Evolutionary conservation across 1,140 invertebrate genomes (phyloP), one percentile per base, ranked within the genome.

Genomic region (Pollicipes pollicipes): DNA sequence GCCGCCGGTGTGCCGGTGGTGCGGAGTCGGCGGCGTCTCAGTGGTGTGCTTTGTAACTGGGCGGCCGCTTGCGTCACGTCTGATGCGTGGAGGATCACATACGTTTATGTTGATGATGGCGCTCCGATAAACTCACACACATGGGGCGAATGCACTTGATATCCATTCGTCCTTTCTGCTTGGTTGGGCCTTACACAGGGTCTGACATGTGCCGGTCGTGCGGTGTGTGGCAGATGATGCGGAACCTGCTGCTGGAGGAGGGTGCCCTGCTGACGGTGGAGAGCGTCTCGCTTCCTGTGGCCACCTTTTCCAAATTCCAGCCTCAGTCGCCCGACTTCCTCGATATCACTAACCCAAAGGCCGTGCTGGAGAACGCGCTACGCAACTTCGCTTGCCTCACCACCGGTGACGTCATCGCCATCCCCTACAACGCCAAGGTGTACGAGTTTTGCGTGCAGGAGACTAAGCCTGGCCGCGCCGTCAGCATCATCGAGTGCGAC

Each of bases 401-500:
- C 8, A 92, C 88, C 70, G 93, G 93, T 35, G 97, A 99, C 83
- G 88, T 98, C 0, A 91, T 99, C 75, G 95, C 95, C 37, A 97
- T 99, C 70, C 92, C 92, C 76, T 99, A 98, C 77, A 98, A 98
- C 83, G 88, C 94, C 74, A 90, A 90, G 80, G 87, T 91, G 28
- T 98, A 98, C 80, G 95, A 99, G 80, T 83, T 99, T 75, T 90
- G 91, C 79, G 96, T 99, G 30, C 79, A 98, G 72, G 96, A 99
- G 83, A 95, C 95, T 0, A 90, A 90, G 79, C 97, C 97, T 0
- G 90, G 89, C 13, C 85, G 88, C 78, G 97, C 97, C 24, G 95
- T 99, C 27, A 94, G 88, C 77, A 99, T 99, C 74, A 98, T 99
- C 76, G 97, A 99, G 82, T 99, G 97, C 84, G 97, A 99, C 82